Evolutionary conservation across 1,140 invertebrate species (phyloP).

Genomic region (Drosophila repleta): DNA sequence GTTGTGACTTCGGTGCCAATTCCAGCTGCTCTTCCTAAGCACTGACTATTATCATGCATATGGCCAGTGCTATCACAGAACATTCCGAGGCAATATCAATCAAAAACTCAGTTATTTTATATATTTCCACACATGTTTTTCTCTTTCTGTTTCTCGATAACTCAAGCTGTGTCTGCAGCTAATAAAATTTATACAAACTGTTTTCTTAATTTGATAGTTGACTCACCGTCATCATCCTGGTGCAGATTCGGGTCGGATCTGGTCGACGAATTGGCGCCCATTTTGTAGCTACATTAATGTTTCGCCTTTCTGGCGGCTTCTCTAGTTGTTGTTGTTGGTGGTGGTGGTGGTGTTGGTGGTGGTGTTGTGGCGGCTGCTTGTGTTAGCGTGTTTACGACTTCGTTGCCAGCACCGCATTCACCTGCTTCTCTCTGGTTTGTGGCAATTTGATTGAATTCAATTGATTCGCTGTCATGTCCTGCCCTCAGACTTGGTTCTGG

Average conservation of each 20-base stretch:
- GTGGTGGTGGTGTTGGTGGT: constrained; percentile 3
- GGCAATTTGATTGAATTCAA: constrained; percentile 52
- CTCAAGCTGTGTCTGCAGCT: too few relatives aligned
- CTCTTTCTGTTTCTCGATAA: too few relatives aligned
- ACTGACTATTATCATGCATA: too few relatives aligned
- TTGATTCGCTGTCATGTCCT: constrained; percentile 44
- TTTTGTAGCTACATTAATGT: constrained; percentile 71
- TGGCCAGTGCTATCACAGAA: too few relatives aligned
- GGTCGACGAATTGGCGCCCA: constrained; percentile 82
- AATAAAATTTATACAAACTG: too few relatives aligned
- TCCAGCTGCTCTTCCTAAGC: too few relatives aligned
- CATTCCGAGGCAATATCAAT: too few relatives aligned
- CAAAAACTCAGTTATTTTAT: too few relatives aligned
- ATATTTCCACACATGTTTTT: too few relatives aligned
- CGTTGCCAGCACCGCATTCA: neutral
- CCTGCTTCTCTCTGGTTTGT: constrained; percentile 15
- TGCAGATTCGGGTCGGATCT: constrained; percentile 80
- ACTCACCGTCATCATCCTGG: constrained; percentile 80
- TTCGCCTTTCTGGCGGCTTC: constrained; percentile 23
- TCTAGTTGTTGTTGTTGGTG: constrained; percentile 24
- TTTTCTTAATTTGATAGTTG: too few relatives aligned
- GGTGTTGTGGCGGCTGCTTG: neutral
- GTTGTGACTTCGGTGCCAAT: too few relatives aligned
- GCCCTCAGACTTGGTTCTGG: neutral
- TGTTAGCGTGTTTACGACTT: constrained; percentile 7